Evolutionary conservation across 1,140 invertebrate species (phyloP).

Genomic region (Aphis craccivora): DNA sequence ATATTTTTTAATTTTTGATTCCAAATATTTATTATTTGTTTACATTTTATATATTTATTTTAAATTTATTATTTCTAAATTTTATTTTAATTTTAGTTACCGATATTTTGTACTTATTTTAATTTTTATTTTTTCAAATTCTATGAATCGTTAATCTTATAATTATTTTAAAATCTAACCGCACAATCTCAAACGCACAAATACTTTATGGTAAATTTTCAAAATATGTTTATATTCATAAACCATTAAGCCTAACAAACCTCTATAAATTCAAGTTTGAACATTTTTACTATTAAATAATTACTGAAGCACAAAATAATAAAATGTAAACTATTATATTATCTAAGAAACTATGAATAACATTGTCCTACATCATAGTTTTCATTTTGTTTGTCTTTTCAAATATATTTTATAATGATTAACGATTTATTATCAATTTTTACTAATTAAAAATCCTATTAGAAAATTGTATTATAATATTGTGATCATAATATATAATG

Average conservation of each 20-base stretch:
- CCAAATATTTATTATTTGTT: conserved; percentile 40
- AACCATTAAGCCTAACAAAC: neutral
- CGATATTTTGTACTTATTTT: conserved; percentile 8
- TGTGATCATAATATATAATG: conserved; percentile 10
- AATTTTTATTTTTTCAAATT: conserved; percentile 15
- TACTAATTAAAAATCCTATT: neutral
- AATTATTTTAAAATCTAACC: neutral
- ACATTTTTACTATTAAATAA: neutral
- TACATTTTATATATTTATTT: conserved; percentile 46
- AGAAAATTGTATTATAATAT: conserved; percentile 31
- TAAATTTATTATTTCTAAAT: conserved; percentile 32
- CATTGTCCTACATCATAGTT: neutral
- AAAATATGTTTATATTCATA: neutral
- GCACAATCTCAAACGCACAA: conserved; percentile 20
- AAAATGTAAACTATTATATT: neutral
- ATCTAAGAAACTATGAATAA: neutral
- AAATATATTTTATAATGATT: conserved; percentile 17
- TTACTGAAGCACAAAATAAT: neutral
- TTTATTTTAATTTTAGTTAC: conserved; percentile 36
- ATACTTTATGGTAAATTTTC: neutral
- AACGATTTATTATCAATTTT: conserved; percentile 30
- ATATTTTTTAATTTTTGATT: conserved; percentile 24
- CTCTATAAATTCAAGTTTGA: neutral
- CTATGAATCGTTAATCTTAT: conserved; percentile 36
- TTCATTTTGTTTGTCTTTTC: neutral